phyloP scores from a whole-genome alignment of 2,113 vertebrate species.

The Ctenodactylus gundi region DNA sequence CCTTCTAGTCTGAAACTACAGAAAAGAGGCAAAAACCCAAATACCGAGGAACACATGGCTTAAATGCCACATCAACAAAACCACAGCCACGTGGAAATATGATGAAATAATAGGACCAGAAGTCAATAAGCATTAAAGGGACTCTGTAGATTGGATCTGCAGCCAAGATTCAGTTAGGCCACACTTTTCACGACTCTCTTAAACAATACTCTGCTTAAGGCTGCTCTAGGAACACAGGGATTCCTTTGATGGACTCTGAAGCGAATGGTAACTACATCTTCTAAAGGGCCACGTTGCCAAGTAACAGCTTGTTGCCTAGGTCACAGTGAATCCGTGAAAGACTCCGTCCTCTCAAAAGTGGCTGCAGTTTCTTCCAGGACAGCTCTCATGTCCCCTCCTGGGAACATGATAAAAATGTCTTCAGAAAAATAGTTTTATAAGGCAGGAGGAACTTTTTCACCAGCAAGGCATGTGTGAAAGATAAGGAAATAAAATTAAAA shows the following conservation, averaged over 20 bases:
- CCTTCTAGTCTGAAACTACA: slow-evolving; percentile 2
- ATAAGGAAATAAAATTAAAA: slow-evolving; percentile 84
- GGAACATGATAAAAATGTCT: slow-evolving; percentile 72
- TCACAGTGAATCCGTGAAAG: slow-evolving; percentile 72
- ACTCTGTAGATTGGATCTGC: slow-evolving; percentile 17
- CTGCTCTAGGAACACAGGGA: slow-evolving; percentile 49
- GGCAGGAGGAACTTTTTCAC: slow-evolving; percentile 67
- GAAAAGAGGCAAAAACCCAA: slow-evolving; percentile 30
- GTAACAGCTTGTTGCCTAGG: slow-evolving; percentile 82
- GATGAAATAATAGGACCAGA: neutral
- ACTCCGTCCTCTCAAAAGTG: slow-evolving; percentile 67
- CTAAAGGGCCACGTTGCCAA: slow-evolving; percentile 77
- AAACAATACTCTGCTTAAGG: slow-evolving; percentile 42
- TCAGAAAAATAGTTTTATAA: slow-evolving; percentile 75
- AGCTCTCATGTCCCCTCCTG: neutral
- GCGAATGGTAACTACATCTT: slow-evolving; percentile 79
- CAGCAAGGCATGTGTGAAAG: slow-evolving; percentile 93
- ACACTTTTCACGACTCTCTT: neutral
- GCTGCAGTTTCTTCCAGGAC: slow-evolving; percentile 50
- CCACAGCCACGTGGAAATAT: neutral
- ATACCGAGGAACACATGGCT: neutral
- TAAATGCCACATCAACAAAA: neutral
- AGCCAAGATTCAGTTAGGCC: slow-evolving; percentile 44
- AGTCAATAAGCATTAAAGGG: neutral
- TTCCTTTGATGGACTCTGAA: slow-evolving; percentile 80